Conservation (phyloP, 1,140 invertebrate genomes). For the Psix sp. region DNA sequence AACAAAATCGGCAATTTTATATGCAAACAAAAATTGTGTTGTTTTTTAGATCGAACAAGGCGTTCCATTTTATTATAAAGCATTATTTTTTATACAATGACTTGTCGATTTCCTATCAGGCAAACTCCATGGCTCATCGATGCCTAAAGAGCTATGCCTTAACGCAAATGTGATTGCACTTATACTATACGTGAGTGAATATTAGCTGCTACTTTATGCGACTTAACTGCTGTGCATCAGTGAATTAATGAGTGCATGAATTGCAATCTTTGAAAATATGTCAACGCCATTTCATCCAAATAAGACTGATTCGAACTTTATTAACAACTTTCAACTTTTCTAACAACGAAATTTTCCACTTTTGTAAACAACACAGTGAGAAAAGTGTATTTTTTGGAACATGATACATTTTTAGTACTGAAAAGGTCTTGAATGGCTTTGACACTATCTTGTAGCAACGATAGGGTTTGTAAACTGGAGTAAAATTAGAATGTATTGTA, state of each 20-base stretch:
- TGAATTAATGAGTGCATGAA: constrained; percentile 45
- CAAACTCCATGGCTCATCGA: not conserved
- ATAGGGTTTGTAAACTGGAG: constrained; percentile 10
- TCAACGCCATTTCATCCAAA: constrained; percentile 42
- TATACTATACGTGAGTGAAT: constrained; percentile 36
- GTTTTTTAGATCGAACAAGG: no score
- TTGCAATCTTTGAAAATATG: constrained; percentile 38
- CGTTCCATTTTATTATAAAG: not conserved
- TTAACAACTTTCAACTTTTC: not conserved
- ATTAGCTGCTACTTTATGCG: constrained; percentile 31
- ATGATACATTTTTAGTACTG: no score
- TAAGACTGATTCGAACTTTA: constrained; percentile 28
- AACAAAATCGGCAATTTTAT: no score
- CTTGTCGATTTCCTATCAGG: constrained; percentile 4
- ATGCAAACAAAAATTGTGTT: no score
- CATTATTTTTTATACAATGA: constrained; percentile 4
- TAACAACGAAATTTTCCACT: not conserved
- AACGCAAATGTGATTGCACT: constrained; percentile 51
- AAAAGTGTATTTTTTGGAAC: no score
- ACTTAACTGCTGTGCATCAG: constrained; percentile 41
- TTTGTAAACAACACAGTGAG: no score
- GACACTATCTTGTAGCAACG: no score
- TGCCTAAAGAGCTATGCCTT: constrained; percentile 28
- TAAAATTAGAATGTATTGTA: constrained; percentile 19
- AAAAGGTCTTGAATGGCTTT: no score